Percentiles rank a stretch among this genome's conserved stretches.
Conservation (phyloP, 2,113 vertebrate genomes). For the Oostethus manadensis region DNA sequence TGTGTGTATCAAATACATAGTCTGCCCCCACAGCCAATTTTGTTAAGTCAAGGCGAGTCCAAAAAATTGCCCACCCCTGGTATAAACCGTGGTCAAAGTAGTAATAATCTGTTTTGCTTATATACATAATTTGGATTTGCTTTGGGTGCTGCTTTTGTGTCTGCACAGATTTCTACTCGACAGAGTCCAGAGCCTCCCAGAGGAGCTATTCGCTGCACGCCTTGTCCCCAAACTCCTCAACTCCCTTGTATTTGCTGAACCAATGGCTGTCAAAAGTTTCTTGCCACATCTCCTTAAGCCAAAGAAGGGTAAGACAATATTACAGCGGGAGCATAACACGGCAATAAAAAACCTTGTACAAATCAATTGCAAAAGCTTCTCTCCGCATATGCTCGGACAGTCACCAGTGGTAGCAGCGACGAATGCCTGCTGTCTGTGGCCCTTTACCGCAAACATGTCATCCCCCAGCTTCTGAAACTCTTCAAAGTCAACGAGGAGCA, state of each 20-base stretch:
- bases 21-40: too few species aligned
- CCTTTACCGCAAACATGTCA: slow-evolving; percentile 83
- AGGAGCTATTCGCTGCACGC: slow-evolving; percentile 84
- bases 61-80: too few species aligned
- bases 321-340: background rate
- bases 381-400: slow-evolving; percentile 50
- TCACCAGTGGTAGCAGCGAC: slow-evolving; percentile 65
- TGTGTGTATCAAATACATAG: too few species aligned
- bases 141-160: slow-evolving; percentile 7
- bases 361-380: background rate
- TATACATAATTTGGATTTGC: too few species aligned
- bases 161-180: slow-evolving; percentile 84
- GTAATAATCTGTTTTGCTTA: too few species aligned
- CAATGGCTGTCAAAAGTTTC: slow-evolving; percentile 95
- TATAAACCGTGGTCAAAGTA: too few species aligned
- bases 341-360: background rate
- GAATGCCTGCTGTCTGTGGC: slow-evolving; percentile 82
- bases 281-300: slow-evolving; percentile 91
- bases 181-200: slow-evolving; percentile 83
- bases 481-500: slow-evolving; percentile 93
- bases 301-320: slow-evolving; percentile 77
- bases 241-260: slow-evolving; percentile 91
- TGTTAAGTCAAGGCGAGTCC: too few species aligned
- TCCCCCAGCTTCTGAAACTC: slow-evolving; percentile 86
- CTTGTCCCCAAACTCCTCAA: slow-evolving; percentile 90